phyloP scores from a whole-genome alignment of 2,113 vertebrate genomes.

The Scortum barcoo region DNA sequence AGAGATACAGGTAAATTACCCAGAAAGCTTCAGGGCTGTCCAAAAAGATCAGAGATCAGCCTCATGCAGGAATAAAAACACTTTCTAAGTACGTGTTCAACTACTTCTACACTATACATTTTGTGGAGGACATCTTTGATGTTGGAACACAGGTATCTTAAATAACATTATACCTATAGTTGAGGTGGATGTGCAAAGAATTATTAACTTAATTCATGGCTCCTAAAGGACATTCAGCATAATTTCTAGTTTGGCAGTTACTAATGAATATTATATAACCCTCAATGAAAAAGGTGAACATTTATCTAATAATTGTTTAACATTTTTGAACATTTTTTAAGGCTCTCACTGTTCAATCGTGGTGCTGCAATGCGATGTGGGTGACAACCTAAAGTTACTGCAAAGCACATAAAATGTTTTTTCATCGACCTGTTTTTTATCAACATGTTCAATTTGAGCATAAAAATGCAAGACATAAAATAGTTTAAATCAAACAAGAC shows the following conservation, averaged over 20 bases:
- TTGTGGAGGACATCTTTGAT: neutral
- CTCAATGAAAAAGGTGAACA: neutral
- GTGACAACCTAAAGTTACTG: no score
- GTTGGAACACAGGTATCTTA: neutral
- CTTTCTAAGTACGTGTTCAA: neutral
- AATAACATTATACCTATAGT: neutral
- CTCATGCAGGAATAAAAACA: constrained; percentile 6
- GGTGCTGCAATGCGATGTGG: no score
- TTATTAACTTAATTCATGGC: neutral
- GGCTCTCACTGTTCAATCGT: neutral
- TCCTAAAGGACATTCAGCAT: neutral
- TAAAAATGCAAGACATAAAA: no score
- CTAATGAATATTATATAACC: neutral
- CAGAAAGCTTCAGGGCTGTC: neutral
- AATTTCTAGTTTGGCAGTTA: neutral
- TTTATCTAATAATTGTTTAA: neutral
- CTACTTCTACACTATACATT: neutral
- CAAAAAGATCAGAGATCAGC: constrained; percentile 19
- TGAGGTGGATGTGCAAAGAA: neutral
- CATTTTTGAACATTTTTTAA: neutral
- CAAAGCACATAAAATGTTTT: no score
- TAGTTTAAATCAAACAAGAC: no score
- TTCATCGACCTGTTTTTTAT: no score
- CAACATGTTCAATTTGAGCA: no score
- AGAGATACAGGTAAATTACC: neutral